A percentile compares a stretch with the other conserved stretches of the same genome.
phyloP scores from a whole-genome alignment of 2,113 vertebrate species.

The Etheostoma cragini region DNA sequence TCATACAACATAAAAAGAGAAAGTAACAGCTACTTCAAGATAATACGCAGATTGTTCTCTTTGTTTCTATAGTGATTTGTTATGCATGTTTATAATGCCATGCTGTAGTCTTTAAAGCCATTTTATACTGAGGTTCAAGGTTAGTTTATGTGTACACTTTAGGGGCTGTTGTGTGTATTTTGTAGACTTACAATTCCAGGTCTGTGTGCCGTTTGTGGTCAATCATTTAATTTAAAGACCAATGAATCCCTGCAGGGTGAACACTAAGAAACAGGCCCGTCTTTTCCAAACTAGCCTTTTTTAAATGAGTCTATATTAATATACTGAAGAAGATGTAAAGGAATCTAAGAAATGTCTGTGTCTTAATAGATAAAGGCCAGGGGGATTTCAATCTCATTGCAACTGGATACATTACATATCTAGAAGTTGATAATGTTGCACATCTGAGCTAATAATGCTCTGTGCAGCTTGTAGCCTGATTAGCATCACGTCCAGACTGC shows the following conservation, averaged over 20 bases:
- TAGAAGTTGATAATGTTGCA: not conserved
- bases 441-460: not conserved
- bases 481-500: not conserved
- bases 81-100: not conserved
- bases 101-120: not conserved
- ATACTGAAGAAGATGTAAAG: not conserved
- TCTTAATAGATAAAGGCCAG: not conserved
- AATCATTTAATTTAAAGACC: constrained; percentile 7
- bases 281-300: not conserved
- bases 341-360: not conserved
- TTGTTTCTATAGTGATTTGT: not conserved
- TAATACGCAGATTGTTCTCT: constrained; percentile 9
- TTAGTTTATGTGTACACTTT: not conserved
- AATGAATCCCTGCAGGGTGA: not conserved
- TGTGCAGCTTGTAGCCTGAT: constrained; percentile 1
- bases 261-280: constrained; percentile 4
- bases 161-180: not conserved
- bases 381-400: not conserved
- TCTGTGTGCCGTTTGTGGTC: not conserved
- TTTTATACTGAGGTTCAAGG: not conserved
- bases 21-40: not conserved
- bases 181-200: not conserved
- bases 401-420: not conserved
- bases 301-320: not conserved
- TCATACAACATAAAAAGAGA: constrained; percentile 45